Evolutionary conservation across 2,888 invertebrate species (phyloP), one percentile per base, ranked within the genome.

Genomic region (Corbicula japonica): DNA sequence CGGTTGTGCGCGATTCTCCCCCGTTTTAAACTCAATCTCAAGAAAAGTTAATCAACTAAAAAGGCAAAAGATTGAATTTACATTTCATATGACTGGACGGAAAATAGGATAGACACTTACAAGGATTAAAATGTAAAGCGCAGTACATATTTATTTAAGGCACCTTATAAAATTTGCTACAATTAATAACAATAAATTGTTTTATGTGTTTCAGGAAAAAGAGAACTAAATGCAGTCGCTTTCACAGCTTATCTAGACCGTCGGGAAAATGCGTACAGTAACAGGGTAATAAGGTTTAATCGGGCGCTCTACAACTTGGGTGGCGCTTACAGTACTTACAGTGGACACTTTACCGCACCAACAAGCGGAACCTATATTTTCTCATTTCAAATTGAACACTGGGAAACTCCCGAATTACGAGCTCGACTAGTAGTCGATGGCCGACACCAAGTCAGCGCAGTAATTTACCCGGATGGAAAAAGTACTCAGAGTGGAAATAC

Each of bases 241-340:
- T 63, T 63, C 63, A 48, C 63, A 10, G 63, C 63, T 4, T 63
- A 48, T 23, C 63, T 32, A 30, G 63, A 46, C 63, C 46, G 35
- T 28, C 30, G 48, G 32, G 63, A 48, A n/a, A 8, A 30, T 23
- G 44, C 44, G 21, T 21, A 61, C 41, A 23, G 18, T n/a, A 44
- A 44, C 1, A 35, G 44, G 41, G 28, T 44, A 44, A 38, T 61
- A 12, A 61, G 44, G 61, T 61, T 61, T n/a, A 61, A 44, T 28
- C 35, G 28, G 44, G 10, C 41, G n/a, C 12, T 61, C 2, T 61
- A 38, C 44, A 61, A 61, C 26, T 21, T 18, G 10, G 41, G 32
- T 30, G 21, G 28, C 23, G 18, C 34, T 30, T 63, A 48, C 34
- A 32, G 21, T 34, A 28, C 54, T 28, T n/a, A 6, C 10, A 54